A percentile compares a stretch with the other conserved stretches of the same genome.
Evolutionary conservation across 2,888 invertebrate species (phyloP).

Genomic region (Boloria euphrosyne): DNA sequence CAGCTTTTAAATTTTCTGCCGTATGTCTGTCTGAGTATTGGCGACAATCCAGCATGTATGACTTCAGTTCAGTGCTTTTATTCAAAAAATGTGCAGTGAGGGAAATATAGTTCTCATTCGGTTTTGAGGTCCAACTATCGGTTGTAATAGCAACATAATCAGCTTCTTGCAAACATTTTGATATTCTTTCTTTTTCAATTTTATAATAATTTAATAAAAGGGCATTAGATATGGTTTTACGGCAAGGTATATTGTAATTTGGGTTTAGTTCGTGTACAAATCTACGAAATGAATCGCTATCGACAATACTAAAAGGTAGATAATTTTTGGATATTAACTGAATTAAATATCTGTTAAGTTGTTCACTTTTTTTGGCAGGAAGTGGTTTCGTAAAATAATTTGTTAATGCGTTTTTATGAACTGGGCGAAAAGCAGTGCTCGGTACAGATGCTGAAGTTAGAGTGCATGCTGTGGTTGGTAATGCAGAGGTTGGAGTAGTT

Average conservation of each 20-base stretch:
- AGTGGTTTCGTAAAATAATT: not conserved
- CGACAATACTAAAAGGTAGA: not conserved
- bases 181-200: not conserved
- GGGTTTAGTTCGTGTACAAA: not conserved
- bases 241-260: not conserved
- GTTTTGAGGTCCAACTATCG: not conserved
- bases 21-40: not conserved
- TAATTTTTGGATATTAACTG: not conserved
- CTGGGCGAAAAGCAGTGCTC: not conserved
- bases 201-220: not conserved
- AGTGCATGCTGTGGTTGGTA: conserved; percentile 1
- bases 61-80: not conserved
- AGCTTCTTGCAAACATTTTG: not conserved
- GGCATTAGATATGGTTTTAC: not conserved
- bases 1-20: not conserved
- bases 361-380: not conserved
- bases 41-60: not conserved
- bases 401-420: not conserved
- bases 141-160: conserved; percentile 1
- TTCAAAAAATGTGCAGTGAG: conserved; percentile 5
- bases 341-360: not conserved
- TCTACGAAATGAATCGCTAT: not conserved
- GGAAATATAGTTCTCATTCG: not conserved
- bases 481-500: not conserved
- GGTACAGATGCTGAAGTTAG: not conserved